These are phyloP conservation scores for Hyalella azteca DNA, from an alignment of 2,888 invertebrate genomes.

Conservation along the genomic window DNA sequence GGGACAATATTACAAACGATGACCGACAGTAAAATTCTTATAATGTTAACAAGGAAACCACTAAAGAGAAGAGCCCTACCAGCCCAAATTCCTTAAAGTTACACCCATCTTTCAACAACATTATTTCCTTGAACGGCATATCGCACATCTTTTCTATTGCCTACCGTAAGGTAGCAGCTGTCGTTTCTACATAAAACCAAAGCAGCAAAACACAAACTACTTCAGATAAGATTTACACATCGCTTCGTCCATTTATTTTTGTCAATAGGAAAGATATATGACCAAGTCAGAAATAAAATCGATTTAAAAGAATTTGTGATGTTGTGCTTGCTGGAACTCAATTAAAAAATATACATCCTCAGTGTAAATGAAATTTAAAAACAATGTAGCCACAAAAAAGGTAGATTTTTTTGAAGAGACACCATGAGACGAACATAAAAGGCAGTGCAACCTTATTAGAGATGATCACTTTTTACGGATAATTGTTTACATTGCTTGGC, in stretches of 20 bases:
- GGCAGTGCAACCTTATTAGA: slow-evolving; percentile 27
- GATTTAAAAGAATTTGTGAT: not conserved
- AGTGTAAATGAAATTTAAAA: slow-evolving; percentile 1
- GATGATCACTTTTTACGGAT: not conserved
- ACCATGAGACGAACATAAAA: slow-evolving; percentile 1
- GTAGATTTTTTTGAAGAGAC: not conserved
- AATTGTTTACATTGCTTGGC: slow-evolving; percentile 35
- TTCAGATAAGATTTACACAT: too few relatives aligned
- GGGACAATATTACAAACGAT: slow-evolving; percentile 30
- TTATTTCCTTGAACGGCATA: not conserved
- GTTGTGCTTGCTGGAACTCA: slow-evolving; percentile 30
- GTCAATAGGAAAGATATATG: too few relatives aligned
- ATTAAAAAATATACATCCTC: not conserved
- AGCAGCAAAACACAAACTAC: not conserved
- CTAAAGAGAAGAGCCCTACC: slow-evolving; percentile 34
- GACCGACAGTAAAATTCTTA: slow-evolving; percentile 37
- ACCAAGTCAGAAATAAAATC: too few relatives aligned
- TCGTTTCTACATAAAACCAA: not conserved
- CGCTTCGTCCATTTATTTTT: too few relatives aligned
- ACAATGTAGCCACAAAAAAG: not conserved
- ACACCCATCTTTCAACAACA: slow-evolving; percentile 30
- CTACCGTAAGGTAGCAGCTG: not conserved
- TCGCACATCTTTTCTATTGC: not conserved
- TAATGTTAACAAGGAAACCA: slow-evolving; percentile 34
- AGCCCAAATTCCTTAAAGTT: slow-evolving; percentile 32